Conservation (phyloP, 2,888 invertebrate genomes). For the Drosophila atripex region DNA sequence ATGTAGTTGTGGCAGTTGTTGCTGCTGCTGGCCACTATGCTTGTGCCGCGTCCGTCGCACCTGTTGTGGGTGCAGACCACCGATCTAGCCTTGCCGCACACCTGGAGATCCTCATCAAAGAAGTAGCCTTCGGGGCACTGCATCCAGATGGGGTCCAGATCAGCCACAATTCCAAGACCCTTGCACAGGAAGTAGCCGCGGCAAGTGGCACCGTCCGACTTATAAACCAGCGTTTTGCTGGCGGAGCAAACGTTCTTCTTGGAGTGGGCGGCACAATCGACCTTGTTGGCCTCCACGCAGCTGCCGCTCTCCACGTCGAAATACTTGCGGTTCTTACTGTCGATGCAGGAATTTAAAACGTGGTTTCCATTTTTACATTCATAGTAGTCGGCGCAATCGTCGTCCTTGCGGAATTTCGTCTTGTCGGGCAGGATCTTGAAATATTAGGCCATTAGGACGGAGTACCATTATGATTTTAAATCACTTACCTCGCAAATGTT, state of each 20-base stretch:
- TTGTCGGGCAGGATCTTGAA: slow-evolving; percentile 57
- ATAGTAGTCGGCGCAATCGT: slow-evolving; percentile 72
- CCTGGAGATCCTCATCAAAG: slow-evolving; percentile 51
- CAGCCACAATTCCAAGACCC: slow-evolving; percentile 47
- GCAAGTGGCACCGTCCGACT: slow-evolving; percentile 70
- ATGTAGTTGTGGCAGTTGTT: slow-evolving; percentile 76
- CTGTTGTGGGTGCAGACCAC: slow-evolving; percentile 74
- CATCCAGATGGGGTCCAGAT: slow-evolving; percentile 71
- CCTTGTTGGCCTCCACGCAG: slow-evolving; percentile 56
- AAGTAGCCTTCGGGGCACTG: slow-evolving; percentile 74
- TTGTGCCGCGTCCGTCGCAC: slow-evolving; percentile 79
- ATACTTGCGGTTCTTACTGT: slow-evolving; percentile 48
- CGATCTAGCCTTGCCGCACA: slow-evolving; percentile 56
- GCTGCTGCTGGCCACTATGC: slow-evolving; percentile 62
- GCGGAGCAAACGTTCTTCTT: slow-evolving; percentile 52
- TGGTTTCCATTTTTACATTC: slow-evolving; percentile 61
- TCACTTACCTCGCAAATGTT: slow-evolving; percentile 69
- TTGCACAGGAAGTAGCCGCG: slow-evolving; percentile 77
- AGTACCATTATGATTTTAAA: background rate
- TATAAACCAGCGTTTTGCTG: slow-evolving; percentile 27
- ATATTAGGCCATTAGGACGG: background rate
- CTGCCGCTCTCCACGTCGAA: slow-evolving; percentile 61
- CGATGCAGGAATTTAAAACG: slow-evolving; percentile 31
- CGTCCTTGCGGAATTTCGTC: slow-evolving; percentile 63
- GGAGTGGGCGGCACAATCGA: slow-evolving; percentile 69